A percentile compares a stretch with the other conserved stretches of the same genome.
phyloP scores from a whole-genome alignment of 1,140 invertebrate genomes.

The Alviniconcha marisindica region DNA sequence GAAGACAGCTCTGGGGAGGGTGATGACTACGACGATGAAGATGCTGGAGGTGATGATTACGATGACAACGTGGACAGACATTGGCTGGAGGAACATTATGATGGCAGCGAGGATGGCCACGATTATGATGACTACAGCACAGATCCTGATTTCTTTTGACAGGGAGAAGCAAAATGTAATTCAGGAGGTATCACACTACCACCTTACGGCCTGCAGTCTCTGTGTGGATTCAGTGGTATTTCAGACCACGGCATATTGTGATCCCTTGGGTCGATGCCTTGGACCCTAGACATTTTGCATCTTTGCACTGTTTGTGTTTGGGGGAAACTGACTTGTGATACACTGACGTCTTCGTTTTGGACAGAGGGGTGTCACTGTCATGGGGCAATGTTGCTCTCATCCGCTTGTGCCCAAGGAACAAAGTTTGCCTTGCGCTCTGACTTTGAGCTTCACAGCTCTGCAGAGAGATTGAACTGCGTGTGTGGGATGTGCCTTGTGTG shows the following conservation, averaged over 20 bases:
- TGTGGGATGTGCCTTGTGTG: too few relatives aligned
- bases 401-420: too few relatives aligned
- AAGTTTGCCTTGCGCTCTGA: too few relatives aligned
- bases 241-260: neutral
- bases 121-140: slow-evolving; percentile 1
- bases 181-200: neutral
- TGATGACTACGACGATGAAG: neutral
- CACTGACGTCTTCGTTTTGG: too few relatives aligned
- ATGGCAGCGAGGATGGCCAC: slow-evolving; percentile 6
- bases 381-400: too few relatives aligned
- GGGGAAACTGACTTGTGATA: too few relatives aligned
- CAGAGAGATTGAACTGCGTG: too few relatives aligned
- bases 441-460: too few relatives aligned
- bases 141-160: slow-evolving; percentile 5
- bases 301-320: too few relatives aligned
- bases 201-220: neutral
- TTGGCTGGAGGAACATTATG: neutral
- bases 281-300: too few relatives aligned
- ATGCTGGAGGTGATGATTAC: neutral
- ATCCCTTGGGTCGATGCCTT: neutral
- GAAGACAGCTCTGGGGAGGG: neutral
- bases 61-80: neutral
- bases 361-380: too few relatives aligned
- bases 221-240: neutral
- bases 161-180: neutral